Evolutionary conservation across 2,888 invertebrate genomes (phyloP).

Genomic region (Scrobipalpa costella): DNA sequence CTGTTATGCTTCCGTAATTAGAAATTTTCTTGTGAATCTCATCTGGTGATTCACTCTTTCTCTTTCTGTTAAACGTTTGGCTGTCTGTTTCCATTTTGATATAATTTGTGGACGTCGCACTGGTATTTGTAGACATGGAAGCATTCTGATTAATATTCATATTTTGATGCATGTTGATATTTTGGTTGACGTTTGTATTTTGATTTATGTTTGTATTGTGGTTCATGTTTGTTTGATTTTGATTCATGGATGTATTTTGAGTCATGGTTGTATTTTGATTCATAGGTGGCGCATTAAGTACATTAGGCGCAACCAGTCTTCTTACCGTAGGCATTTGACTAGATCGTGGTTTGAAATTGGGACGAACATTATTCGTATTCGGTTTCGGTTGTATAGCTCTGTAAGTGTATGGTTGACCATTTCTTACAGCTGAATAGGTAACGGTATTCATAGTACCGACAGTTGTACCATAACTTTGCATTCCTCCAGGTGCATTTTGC

Average conservation of each 20-base stretch:
- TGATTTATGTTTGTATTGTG: not conserved
- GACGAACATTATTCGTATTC: conserved; percentile 31
- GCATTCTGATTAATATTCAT: conserved; percentile 14
- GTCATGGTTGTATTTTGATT: not conserved
- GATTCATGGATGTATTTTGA: not conserved
- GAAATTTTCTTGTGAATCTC: conserved; percentile 52
- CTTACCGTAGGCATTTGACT: conserved; percentile 8
- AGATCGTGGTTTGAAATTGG: conserved; percentile 14
- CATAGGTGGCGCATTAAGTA: not conserved
- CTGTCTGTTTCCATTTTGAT: conserved; percentile 36
- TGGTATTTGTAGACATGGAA: conserved; percentile 25
- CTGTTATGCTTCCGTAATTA: conserved; percentile 34
- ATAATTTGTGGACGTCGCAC: conserved; percentile 32
- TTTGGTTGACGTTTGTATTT: not conserved
- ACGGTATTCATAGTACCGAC: conserved; percentile 28
- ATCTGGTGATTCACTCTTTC: conserved; percentile 70
- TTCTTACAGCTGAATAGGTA: conserved; percentile 40
- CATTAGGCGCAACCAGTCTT: conserved; percentile 1
- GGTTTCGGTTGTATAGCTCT: conserved; percentile 63
- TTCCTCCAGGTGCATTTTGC: conserved; percentile 35
- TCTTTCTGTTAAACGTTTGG: conserved; percentile 49
- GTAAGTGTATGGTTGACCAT: conserved; percentile 47
- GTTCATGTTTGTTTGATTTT: not conserved
- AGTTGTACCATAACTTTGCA: conserved; percentile 25
- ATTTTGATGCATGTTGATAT: not conserved